A percentile compares a stretch with the other conserved stretches of the same genome.
Evolutionary conservation across 92 coral and sea anemone genomes (phyloP).

Genomic region (Umimayanthus chanpuru): DNA sequence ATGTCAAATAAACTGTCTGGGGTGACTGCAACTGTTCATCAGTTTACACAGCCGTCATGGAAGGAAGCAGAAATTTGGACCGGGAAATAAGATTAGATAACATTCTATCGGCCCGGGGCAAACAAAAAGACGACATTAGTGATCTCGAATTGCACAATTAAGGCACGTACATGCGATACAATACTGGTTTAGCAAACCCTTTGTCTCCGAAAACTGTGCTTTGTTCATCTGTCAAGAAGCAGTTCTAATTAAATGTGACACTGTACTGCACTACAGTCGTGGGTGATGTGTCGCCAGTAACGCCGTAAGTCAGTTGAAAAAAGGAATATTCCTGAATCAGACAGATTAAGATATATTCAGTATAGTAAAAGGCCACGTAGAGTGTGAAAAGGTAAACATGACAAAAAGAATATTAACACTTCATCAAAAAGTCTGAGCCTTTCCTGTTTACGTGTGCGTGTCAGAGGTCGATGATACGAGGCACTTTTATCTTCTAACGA

Average conservation of each 20-base stretch:
- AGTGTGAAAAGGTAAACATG: neutral
- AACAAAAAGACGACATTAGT: neutral
- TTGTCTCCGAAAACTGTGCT: neutral
- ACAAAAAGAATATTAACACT: neutral
- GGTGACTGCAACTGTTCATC: neutral
- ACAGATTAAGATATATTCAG: no score
- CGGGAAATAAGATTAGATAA: neutral
- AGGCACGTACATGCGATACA: conserved; percentile 29
- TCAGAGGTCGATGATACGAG: conserved; percentile 9
- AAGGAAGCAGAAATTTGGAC: conserved; percentile 12
- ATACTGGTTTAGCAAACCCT: conserved; percentile 15
- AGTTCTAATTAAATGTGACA: neutral
- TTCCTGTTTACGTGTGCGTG: conserved; percentile 34
- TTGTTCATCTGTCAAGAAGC: neutral
- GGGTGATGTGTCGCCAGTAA: no score
- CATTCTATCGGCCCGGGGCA: conserved; percentile 10
- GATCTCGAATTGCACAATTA: neutral
- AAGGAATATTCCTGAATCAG: neutral
- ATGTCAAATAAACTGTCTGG: neutral
- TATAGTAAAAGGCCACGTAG: neutral
- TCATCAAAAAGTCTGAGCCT: neutral
- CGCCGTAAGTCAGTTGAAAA: neutral
- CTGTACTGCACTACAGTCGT: no score
- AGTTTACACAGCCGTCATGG: conserved; percentile 14
- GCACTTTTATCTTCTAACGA: conserved; percentile 14